These are phyloP conservation scores for Schizaphis graminum DNA, from an alignment of 2,888 invertebrate species.

Conservation along the genomic window DNA sequence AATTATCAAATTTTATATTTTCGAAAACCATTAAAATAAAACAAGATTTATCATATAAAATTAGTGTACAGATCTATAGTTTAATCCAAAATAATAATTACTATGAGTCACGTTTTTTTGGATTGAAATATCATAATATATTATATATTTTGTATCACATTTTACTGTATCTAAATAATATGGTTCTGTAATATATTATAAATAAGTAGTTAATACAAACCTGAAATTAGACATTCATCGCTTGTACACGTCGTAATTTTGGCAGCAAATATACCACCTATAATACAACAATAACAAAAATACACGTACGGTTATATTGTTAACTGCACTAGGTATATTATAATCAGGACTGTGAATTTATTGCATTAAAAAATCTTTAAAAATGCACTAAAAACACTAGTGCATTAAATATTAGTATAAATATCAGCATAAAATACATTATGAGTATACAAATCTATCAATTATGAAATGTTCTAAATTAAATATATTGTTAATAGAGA, in stretches of 20 bases:
- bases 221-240: conserved; percentile 55
- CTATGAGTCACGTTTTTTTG: background rate
- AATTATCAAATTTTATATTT: background rate
- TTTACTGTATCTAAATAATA: too few species aligned
- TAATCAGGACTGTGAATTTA: background rate
- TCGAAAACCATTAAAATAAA: background rate
- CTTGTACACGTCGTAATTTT: background rate
- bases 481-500: background rate
- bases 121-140: background rate
- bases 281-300: background rate
- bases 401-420: too few species aligned
- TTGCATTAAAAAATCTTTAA: background rate
- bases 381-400: too few species aligned
- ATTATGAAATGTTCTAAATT: background rate
- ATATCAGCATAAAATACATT: background rate
- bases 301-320: background rate
- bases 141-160: too few species aligned
- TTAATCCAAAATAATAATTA: background rate
- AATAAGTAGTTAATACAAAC: background rate
- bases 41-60: background rate
- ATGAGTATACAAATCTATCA: background rate
- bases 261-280: background rate
- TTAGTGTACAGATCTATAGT: background rate
- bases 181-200: too few species aligned
- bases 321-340: background rate